Base-by-base conservation (phyloP, 2,888 invertebrate genomes). In the Macrostomum cliftonense region DNA sequence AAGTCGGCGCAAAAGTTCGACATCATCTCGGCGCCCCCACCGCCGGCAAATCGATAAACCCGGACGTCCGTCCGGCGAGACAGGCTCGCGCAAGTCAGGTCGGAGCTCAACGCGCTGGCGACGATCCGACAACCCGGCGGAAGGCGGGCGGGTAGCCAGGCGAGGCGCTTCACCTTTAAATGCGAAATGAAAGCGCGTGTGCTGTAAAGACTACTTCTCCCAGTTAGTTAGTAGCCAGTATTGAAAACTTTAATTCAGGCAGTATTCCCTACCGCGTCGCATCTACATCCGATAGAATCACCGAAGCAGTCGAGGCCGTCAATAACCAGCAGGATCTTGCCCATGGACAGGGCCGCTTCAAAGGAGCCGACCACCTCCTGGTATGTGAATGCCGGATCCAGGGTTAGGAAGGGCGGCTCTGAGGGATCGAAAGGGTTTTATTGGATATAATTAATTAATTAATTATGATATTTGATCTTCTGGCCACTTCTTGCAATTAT, bases 221-320 rank as follows among this genome's bases (percentile, higher is more conserved):
- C 9, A 28, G 28, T 28, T 7, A 28, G 5, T 28, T 9, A 7
- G 5, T 28, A 28, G 9, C 5, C 28, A 28, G 9, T 28, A 7
- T 28, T 28, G 4, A 9, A 7, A 4, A 9, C 28, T 28, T 7
- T 7, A 28, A 28, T n/a, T n/a, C n/a, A 28, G 9, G 4, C 28
- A 28, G 28, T 28, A 28, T 7, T 28, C 28, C 28, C 4, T 7
- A 63, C 64, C 60, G 61, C 56, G 36, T 50, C 46, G 17, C 42
- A 42, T 5, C 50, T 38, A 12, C 55, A 53, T 14, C 57, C 59
- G 9, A 57, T 52, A 36, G 60, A 54, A 7, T 54, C 55, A 4
- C 56, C 56, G 16, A 67, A 51, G 44, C 63, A 63, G 57, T 67
- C 63, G 1, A 65, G 49, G 5, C 66, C 66, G 53, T 67, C 67